Evolutionary conservation across 2,113 vertebrate genomes (phyloP).

Genomic region (Pituophis catenifer): DNA sequence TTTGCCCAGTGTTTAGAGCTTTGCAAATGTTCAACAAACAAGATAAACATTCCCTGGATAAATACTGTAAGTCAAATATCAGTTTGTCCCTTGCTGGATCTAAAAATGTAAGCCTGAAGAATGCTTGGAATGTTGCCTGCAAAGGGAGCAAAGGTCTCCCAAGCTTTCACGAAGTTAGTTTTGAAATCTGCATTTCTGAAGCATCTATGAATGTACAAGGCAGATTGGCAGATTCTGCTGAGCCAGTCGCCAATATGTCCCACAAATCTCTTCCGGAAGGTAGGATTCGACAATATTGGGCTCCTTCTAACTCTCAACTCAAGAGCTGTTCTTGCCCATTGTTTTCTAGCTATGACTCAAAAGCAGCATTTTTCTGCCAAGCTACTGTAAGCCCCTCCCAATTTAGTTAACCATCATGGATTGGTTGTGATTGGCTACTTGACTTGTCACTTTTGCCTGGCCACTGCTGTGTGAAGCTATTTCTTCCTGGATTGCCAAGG

Average conservation of each 20-base stretch:
- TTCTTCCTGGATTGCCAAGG: neutral
- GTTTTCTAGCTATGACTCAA: neutral
- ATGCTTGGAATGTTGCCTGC: neutral
- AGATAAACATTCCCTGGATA: neutral
- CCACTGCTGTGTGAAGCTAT: neutral
- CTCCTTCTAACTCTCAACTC: neutral
- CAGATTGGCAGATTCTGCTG: neutral
- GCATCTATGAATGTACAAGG: neutral
- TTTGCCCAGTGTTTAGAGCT: neutral
- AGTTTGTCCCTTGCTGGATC: neutral
- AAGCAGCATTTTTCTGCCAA: neutral
- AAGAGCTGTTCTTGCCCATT: neutral
- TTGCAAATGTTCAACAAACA: neutral
- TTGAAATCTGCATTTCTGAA: neutral
- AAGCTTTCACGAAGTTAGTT: neutral
- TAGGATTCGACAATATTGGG: neutral
- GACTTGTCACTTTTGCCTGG: neutral
- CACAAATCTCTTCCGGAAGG: neutral
- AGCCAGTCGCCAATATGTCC: neutral
- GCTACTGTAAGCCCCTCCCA: neutral
- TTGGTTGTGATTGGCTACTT: neutral
- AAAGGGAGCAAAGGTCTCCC: neutral
- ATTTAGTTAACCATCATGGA: neutral
- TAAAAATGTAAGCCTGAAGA: neutral
- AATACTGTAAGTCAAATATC: neutral